Evolutionary conservation across 2,797 vertebrate species (phyloP).

Genomic region (Falco columbarius): DNA sequence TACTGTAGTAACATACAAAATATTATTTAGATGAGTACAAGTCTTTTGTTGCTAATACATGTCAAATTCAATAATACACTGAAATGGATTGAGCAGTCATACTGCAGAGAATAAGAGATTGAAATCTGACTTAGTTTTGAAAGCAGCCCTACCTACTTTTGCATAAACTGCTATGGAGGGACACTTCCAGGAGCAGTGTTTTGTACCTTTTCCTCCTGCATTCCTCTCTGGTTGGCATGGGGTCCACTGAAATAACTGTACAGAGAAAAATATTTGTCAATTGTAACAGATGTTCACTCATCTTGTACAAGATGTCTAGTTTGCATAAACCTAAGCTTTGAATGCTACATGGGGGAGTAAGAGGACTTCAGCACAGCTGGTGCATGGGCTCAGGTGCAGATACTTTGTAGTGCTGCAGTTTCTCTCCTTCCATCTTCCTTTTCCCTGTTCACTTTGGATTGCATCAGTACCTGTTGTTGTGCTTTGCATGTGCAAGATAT

Average conservation of each 20-base stretch:
- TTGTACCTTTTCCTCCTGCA: neutral
- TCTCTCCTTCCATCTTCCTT: neutral
- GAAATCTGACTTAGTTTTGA: neutral
- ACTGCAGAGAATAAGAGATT: neutral
- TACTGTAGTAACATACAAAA: neutral
- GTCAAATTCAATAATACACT: constrained; percentile 56
- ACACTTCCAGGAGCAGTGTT: neutral
- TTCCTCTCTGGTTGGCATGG: neutral
- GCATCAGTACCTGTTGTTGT: neutral
- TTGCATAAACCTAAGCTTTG: neutral
- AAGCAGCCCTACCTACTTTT: neutral
- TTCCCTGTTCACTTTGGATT: neutral
- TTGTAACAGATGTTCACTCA: neutral
- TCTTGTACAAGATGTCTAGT: neutral
- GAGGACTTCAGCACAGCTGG: neutral
- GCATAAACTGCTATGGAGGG: neutral
- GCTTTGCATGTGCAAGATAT: neutral
- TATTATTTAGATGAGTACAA: neutral
- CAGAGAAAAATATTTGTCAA: neutral
- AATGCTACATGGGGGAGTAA: accelerated
- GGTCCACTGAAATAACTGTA: neutral
- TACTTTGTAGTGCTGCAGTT: neutral
- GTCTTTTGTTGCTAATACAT: neutral
- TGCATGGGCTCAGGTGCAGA: neutral
- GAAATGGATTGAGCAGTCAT: neutral